Evolutionary conservation across 2,797 vertebrate species (phyloP).

Genomic region (Apogon talboti): DNA sequence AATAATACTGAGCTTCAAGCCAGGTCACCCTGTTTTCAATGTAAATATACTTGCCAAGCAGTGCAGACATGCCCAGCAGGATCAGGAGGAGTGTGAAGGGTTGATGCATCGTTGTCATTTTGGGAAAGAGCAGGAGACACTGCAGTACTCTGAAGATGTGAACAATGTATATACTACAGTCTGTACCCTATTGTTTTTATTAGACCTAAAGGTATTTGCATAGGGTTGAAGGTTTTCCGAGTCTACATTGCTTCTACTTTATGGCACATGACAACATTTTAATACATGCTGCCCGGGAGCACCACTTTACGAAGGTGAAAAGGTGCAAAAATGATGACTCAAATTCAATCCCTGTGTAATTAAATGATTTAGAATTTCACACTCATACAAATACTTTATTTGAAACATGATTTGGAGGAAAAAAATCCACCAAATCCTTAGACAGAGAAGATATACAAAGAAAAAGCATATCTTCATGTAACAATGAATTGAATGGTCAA

Average conservation of each 20-base stretch:
- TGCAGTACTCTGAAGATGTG: not conserved
- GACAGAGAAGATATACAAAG: too few relatives aligned
- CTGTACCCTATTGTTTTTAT: not conserved
- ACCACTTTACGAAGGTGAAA: too few relatives aligned
- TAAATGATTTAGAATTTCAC: too few relatives aligned
- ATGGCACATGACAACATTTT: too few relatives aligned
- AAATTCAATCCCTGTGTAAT: too few relatives aligned
- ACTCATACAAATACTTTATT: too few relatives aligned
- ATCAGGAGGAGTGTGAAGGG: conserved; percentile 21
- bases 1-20: conserved; percentile 35
- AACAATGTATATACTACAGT: not conserved
- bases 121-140: not conserved
- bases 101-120: conserved; percentile 20
- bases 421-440: too few relatives aligned
- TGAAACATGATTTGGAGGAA: too few relatives aligned
- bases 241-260: not conserved
- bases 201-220: conserved; percentile 43
- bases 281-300: too few relatives aligned
- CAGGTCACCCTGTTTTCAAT: accelerated
- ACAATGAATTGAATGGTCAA: too few relatives aligned
- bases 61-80: conserved; percentile 23
- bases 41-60: conserved; percentile 43
- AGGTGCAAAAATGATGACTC: too few relatives aligned
- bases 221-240: not conserved
- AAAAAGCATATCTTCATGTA: too few relatives aligned